Evolutionary conservation across 2,113 vertebrate genomes (phyloP).

Genomic region (Chaetodon trifascialis): DNA sequence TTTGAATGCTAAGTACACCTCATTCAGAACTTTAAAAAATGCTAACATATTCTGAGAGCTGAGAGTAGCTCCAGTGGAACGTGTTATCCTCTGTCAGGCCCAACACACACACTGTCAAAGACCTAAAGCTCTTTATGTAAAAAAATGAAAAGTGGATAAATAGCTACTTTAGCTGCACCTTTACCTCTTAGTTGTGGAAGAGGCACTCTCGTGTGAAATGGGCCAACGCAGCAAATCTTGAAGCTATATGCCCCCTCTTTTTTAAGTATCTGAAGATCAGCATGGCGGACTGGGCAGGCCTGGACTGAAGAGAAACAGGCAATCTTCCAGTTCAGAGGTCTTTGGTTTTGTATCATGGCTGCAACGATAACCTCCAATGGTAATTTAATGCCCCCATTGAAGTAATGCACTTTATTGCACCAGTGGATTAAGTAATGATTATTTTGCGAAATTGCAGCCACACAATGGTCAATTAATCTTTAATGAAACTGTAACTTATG

Average conservation of each 20-base stretch:
- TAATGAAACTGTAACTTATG: conserved; percentile 84
- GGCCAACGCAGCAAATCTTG: conserved; percentile 60
- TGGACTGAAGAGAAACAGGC: conserved; percentile 55
- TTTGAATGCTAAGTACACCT: conserved; percentile 70
- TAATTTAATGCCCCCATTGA: conserved; percentile 77
- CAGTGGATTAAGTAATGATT: conserved; percentile 85
- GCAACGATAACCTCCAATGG: conserved; percentile 71
- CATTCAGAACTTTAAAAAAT: conserved; percentile 71
- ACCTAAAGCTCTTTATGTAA: conserved; percentile 58
- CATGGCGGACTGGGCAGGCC: conserved; percentile 6
- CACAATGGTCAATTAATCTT: conserved; percentile 86
- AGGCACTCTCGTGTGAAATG: conserved; percentile 50
- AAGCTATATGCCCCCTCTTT: conserved; percentile 38
- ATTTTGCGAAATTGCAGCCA: conserved; percentile 85
- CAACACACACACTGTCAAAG: conserved; percentile 48
- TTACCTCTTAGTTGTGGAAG: conserved; percentile 38
- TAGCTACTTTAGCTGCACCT: conserved; percentile 67
- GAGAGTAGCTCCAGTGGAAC: conserved; percentile 65
- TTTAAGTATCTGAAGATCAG: conserved; percentile 51
- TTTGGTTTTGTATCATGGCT: conserved; percentile 67
- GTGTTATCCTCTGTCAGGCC: conserved; percentile 62
- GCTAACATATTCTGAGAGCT: conserved; percentile 64
- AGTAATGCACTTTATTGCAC: conserved; percentile 81
- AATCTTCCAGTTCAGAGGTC: conserved; percentile 71
- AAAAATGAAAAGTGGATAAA: conserved; percentile 71